Conservation (phyloP, 2,888 invertebrate species). For the Acleris literana region DNA sequence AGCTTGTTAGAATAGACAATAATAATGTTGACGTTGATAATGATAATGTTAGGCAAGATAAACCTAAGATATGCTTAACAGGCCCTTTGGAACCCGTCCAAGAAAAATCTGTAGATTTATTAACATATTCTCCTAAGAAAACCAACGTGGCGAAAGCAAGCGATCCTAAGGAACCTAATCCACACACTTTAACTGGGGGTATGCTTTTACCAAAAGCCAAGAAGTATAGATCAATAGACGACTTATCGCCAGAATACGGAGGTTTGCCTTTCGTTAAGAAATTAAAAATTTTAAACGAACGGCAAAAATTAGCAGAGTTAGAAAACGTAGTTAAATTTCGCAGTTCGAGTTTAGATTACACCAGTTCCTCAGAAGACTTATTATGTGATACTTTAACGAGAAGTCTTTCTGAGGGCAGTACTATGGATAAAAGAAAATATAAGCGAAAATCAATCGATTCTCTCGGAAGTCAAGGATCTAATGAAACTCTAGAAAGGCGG, state of each 20-base stretch:
- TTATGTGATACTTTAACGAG: constrained; percentile 86
- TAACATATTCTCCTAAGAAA: constrained; percentile 71
- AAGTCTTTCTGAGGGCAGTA: constrained; percentile 92
- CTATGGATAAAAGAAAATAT: constrained; percentile 85
- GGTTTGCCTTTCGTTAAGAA: constrained; percentile 94
- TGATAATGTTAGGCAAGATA: constrained; percentile 67
- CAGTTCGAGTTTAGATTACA: constrained; percentile 91
- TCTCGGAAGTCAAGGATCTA: constrained; percentile 79
- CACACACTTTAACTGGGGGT: constrained; percentile 49
- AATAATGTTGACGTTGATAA: constrained; percentile 69
- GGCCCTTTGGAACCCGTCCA: constrained; percentile 76
- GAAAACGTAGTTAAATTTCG: constrained; percentile 89
- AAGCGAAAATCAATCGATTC: constrained; percentile 75
- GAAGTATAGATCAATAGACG: constrained; percentile 92
- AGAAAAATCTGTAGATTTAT: constrained; percentile 74
- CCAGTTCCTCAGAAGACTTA: constrained; percentile 84
- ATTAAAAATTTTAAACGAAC: constrained; percentile 93
- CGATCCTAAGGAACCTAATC: constrained; percentile 49
- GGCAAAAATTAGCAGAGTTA: constrained; percentile 92
- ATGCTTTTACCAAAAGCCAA: constrained; percentile 79
- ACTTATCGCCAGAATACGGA: constrained; percentile 93
- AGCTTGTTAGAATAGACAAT: constrained; percentile 80
- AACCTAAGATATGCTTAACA: constrained; percentile 71
- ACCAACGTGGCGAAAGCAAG: constrained; percentile 51
- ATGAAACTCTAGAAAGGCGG: constrained; percentile 92